Conservation (phyloP, 30 jellyfish, hydroid and myxozoan species). For the Chrysaora quinquecirrha region DNA sequence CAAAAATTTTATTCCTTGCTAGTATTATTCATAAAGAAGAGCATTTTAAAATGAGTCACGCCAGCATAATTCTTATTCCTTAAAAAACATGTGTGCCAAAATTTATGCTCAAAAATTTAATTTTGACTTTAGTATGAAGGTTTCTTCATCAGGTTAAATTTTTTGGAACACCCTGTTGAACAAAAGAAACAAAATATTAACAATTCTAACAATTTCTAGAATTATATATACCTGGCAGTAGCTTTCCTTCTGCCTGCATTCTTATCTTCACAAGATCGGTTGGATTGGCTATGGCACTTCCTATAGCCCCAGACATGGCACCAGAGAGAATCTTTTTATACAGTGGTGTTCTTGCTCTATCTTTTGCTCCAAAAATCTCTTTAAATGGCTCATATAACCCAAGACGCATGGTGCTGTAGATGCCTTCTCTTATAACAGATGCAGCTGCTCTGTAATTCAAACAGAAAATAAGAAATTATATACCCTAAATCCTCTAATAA, state of each 20-base stretch:
- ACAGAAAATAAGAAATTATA: background rate
- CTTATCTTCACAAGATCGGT: slow-evolving; percentile 88
- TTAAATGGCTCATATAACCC: slow-evolving; percentile 94
- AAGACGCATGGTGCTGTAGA: slow-evolving; percentile 82
- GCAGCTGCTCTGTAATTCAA: slow-evolving; percentile 58
- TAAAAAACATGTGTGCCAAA: too few species aligned
- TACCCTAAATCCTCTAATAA: too few species aligned
- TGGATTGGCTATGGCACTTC: slow-evolving; percentile 93
- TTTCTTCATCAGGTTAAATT: too few species aligned
- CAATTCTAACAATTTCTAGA: background rate
- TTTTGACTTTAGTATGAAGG: too few species aligned
- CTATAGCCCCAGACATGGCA: slow-evolving; percentile 88
- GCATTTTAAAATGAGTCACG: background rate
- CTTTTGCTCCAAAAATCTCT: slow-evolving; percentile 72
- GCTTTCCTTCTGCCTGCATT: slow-evolving; percentile 82
- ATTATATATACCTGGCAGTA: slow-evolving; percentile 60
- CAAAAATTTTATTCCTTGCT: too few species aligned
- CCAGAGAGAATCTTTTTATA: slow-evolving; percentile 83
- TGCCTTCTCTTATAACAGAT: slow-evolving; percentile 82
- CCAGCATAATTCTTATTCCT: too few species aligned
- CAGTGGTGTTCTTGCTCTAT: slow-evolving; percentile 55
- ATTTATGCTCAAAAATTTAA: too few species aligned
- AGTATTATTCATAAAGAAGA: background rate
- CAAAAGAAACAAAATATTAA: too few species aligned
- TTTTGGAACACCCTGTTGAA: too few species aligned